Evolutionary conservation across 2,797 vertebrate genomes (phyloP), one percentile per base, ranked within the genome.

Genomic region (Trachurus trachurus): DNA sequence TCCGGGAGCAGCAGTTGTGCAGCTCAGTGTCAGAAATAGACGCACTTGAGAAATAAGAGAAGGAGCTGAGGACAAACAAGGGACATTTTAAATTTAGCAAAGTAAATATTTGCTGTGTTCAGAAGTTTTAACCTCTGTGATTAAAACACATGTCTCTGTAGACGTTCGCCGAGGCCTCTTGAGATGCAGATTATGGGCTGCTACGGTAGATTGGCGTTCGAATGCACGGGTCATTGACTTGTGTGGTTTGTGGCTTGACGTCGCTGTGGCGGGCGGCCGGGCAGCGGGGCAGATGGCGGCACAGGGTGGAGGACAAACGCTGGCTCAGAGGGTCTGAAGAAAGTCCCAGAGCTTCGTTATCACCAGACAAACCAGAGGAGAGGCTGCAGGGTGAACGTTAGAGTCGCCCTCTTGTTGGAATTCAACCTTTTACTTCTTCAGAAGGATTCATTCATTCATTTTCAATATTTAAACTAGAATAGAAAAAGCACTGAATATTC

Each of bases 181-280:
- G 26, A 60, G 58, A 34, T 8, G 16, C 61, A 80, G 73, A 84
- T 77, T 69, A 56, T 53, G 78, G 65, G 60, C 37, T 65, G 40
- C 34, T n/a, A 17, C 0, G 47, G 21, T n/a, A 53, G 58, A 71
- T 64, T 21, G 67, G 31, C 53, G 7, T 74, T 15, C 70, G 26
- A 57, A 0, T 29, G 66, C 61, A 49, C 19, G 0, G n/a, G 49
- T 66, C 66, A 12, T 4, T 22, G 45, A 31, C 9, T 8, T 31
- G 39, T 64, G 72, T 37, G 71, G 74, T 10, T 9, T 22, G n/a
- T 47, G 71, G 78, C 7, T 17, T 13, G 13, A 16, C 21, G 61
- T 34, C 6, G 15, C 31, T 34, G 31, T 34, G 31, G 31, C 6
- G 31, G 31, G 31, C 31, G 31, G 31, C 5, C 31, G 31, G 31